Conservation (phyloP, 2,888 invertebrate species). For the Pherbina coryleti region DNA sequence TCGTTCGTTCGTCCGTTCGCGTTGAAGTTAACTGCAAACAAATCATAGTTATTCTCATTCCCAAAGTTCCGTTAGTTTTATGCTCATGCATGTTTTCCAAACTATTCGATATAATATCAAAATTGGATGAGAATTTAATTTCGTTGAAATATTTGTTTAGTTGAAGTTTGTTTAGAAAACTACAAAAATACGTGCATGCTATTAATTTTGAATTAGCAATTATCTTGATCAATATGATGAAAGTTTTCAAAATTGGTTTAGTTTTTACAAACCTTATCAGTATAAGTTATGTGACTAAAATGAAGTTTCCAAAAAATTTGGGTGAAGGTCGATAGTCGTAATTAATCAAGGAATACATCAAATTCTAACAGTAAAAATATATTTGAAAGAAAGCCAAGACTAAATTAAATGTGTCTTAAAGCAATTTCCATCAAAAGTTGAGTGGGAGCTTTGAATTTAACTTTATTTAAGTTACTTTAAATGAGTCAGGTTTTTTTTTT, state of each 20-base stretch:
- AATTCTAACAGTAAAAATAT: too few species aligned
- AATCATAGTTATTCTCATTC: slow-evolving; percentile 25
- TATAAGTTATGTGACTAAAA: background rate
- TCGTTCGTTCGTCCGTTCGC: background rate
- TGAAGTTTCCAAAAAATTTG: too few species aligned
- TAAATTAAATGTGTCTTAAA: too few species aligned
- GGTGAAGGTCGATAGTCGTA: too few species aligned
- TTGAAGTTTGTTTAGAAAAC: background rate
- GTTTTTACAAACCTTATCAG: background rate
- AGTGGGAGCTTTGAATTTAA: background rate
- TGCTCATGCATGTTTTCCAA: background rate
- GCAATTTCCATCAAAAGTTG: too few species aligned
- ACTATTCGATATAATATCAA: slow-evolving; percentile 9
- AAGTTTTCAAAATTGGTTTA: background rate
- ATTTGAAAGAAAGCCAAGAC: too few species aligned
- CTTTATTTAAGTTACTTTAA: background rate
- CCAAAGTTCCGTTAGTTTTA: background rate
- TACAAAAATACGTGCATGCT: background rate
- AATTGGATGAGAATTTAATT: slow-evolving; percentile 4
- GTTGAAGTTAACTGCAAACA: slow-evolving; percentile 29
- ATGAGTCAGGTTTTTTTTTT: too few species aligned
- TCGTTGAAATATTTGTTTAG: slow-evolving; percentile 11
- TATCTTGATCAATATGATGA: background rate
- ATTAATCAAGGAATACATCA: too few species aligned
- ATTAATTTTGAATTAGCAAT: slow-evolving; percentile 11